Conservation (phyloP, 2,888 invertebrate genomes). For the Amiota communis region DNA sequence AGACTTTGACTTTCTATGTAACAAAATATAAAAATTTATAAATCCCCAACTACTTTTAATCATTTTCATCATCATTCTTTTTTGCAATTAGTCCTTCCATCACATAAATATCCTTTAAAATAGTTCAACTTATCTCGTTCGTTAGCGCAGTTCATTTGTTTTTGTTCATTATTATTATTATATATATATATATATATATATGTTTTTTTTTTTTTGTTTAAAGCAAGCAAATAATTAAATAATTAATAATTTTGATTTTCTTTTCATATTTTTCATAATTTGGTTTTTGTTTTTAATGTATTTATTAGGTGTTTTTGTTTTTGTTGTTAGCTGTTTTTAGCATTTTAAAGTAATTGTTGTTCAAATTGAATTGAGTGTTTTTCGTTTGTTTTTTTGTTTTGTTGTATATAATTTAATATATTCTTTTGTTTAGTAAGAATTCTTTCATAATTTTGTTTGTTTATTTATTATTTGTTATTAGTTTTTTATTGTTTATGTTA, state of each 20-base stretch:
- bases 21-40: too few species aligned
- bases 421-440: constrained; percentile 38
- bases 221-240: neutral
- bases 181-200: neutral
- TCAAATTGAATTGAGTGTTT: too few species aligned
- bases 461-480: constrained; percentile 34
- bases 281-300: constrained; percentile 12
- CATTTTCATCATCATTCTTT: too few species aligned
- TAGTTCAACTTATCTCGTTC: too few species aligned
- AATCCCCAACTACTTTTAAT: too few species aligned
- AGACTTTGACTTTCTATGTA: too few species aligned
- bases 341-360: constrained; percentile 37
- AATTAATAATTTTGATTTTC: neutral
- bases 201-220: neutral
- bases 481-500: constrained; percentile 28
- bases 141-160: too few species aligned
- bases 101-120: too few species aligned
- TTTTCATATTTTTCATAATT: neutral
- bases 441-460: constrained; percentile 37
- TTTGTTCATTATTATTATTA: constrained; percentile 13
- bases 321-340: constrained; percentile 8
- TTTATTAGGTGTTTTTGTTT: constrained; percentile 23
- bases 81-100: too few species aligned
- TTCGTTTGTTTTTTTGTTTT: too few species aligned
- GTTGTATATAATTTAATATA: constrained; percentile 37